These are phyloP conservation scores for Disparrhopalites patrizii DNA, from an alignment of 2,888 invertebrate species.

Conservation along the genomic window DNA sequence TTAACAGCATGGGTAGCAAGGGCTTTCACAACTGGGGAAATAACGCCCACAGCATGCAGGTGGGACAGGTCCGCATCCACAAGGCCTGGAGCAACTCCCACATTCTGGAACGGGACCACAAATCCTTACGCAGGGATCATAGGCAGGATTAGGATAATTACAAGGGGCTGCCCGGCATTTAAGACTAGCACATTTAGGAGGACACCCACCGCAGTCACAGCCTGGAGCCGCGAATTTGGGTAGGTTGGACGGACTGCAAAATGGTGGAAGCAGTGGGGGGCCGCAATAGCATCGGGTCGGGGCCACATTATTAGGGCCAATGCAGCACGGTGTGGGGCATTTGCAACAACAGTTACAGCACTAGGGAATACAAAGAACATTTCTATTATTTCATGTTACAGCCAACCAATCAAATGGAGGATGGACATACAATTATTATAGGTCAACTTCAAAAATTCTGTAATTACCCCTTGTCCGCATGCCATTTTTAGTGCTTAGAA, in stretches of 20 bases:
- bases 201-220: background rate
- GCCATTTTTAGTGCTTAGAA: too few relatives aligned
- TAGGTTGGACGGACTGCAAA: background rate
- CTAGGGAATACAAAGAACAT: too few relatives aligned
- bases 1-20: background rate
- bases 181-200: conserved; percentile 6
- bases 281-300: conserved; percentile 1
- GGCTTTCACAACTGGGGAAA: conserved; percentile 5
- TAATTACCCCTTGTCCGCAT: too few relatives aligned
- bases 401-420: too few relatives aligned
- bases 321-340: conserved; percentile 7
- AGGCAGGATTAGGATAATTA: conserved; percentile 19
- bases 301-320: background rate
- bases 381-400: too few relatives aligned
- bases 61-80: background rate
- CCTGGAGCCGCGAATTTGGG: conserved; percentile 1
- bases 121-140: conserved; percentile 6
- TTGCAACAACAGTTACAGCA: conserved; percentile 6
- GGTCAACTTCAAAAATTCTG: too few relatives aligned
- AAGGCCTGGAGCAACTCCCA: conserved; percentile 4
- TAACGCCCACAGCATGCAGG: conserved; percentile 8
- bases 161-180: conserved; percentile 9
- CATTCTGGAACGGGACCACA: conserved; percentile 7
- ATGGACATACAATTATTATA: too few relatives aligned
- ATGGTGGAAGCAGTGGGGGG: conserved; percentile 10